Evolutionary conservation across 1,140 invertebrate species (phyloP).

Genomic region (Tribolium madens): DNA sequence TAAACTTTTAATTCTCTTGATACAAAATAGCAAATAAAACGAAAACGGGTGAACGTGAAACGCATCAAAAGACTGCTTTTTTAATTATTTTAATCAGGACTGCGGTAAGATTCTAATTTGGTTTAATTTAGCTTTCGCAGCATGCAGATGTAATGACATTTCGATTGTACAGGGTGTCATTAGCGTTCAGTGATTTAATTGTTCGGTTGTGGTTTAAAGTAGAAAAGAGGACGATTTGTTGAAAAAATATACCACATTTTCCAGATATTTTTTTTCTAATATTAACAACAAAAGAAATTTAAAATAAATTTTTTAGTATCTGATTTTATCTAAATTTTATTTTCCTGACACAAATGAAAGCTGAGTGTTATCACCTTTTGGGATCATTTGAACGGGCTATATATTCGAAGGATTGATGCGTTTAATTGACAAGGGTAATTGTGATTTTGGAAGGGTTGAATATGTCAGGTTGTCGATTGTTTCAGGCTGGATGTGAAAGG

Average conservation of each 20-base stretch:
- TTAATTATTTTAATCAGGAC: not conserved
- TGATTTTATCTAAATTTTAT: too few species aligned
- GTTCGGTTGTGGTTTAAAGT: too few species aligned
- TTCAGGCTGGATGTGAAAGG: constrained; percentile 69
- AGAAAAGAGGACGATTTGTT: too few species aligned
- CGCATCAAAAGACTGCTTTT: not conserved
- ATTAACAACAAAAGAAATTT: too few species aligned
- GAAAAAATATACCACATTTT: too few species aligned
- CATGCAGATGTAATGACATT: constrained; percentile 1
- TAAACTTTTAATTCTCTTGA: not conserved
- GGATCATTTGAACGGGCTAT: not conserved
- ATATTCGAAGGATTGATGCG: not conserved
- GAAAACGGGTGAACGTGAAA: not conserved
- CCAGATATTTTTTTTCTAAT: too few species aligned
- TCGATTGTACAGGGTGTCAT: not conserved
- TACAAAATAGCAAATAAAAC: not conserved
- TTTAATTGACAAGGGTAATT: constrained; percentile 15
- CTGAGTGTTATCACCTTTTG: not conserved
- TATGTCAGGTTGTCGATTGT: constrained; percentile 46
- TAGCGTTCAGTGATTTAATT: too few species aligned
- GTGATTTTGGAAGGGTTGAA: not conserved
- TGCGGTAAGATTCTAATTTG: not conserved
- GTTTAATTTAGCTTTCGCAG: not conserved
- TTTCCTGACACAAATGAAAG: too few species aligned
- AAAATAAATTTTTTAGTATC: too few species aligned